These are phyloP conservation scores for Athene cunicularia DNA, from an alignment of 2,113 vertebrate species.

Conservation along the genomic window DNA sequence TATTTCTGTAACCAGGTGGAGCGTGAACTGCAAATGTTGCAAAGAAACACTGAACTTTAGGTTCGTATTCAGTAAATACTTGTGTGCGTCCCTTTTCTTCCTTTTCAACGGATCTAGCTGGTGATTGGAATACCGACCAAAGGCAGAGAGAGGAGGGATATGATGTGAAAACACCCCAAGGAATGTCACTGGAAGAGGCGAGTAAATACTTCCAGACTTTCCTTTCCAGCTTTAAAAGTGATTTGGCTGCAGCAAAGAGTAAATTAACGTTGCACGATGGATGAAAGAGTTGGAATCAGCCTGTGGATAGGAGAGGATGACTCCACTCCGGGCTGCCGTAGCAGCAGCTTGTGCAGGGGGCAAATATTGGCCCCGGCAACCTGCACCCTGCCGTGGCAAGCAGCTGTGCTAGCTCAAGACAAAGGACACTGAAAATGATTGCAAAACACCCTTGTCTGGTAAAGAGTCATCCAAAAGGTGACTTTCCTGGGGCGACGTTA, in stretches of 20 bases:
- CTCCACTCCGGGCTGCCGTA: rapidly evolving
- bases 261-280: background rate
- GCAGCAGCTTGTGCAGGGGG: background rate
- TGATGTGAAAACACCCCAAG: conserved; percentile 1
- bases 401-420: background rate
- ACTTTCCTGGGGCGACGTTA: background rate
- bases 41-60: background rate
- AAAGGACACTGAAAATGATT: background rate
- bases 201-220: conserved; percentile 28
- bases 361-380: background rate
- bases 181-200: conserved; percentile 5
- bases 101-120: background rate
- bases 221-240: background rate
- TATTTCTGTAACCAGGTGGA: background rate
- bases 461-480: background rate
- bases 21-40: background rate
- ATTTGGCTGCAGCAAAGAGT: background rate
- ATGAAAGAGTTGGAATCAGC: background rate
- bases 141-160: background rate
- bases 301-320: background rate
- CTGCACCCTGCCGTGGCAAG: background rate
- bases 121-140: background rate
- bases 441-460: background rate
- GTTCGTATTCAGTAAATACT: background rate
- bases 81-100: background rate